Evolutionary conservation across 2,797 vertebrate species (phyloP).

Genomic region (Lacerta agilis): DNA sequence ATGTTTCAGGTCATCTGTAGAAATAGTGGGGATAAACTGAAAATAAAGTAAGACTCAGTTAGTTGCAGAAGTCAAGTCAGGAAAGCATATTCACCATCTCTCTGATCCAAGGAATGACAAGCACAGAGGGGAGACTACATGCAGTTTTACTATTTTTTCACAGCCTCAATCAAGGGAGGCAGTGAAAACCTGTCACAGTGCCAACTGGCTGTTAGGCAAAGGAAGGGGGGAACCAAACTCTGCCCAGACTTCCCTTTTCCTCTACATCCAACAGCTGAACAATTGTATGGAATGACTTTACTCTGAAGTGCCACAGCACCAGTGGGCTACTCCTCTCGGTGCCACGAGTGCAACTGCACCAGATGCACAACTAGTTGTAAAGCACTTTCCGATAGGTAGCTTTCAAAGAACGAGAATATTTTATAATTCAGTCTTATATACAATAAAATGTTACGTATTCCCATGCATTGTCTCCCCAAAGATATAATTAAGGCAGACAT

Average conservation of each 20-base stretch:
- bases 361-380: neutral
- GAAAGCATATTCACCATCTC: neutral
- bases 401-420: neutral
- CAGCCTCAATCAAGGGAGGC: neutral
- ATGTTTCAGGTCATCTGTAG: slow-evolving; percentile 88
- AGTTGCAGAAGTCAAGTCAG: slow-evolving; percentile 17
- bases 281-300: neutral
- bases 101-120: neutral
- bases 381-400: neutral
- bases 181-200: neutral
- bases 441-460: neutral
- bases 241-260: neutral
- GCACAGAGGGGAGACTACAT: neutral
- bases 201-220: neutral
- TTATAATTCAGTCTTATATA: neutral
- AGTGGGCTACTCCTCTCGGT: neutral
- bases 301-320: neutral
- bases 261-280: neutral
- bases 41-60: slow-evolving; percentile 27
- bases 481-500: neutral
- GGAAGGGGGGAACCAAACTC: neutral
- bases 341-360: neutral
- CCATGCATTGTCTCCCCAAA: neutral
- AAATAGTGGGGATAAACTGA: slow-evolving; percentile 97
- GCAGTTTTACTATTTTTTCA: neutral